Conservation (phyloP, 2,113 vertebrate genomes). For the Meriones unguiculatus region DNA sequence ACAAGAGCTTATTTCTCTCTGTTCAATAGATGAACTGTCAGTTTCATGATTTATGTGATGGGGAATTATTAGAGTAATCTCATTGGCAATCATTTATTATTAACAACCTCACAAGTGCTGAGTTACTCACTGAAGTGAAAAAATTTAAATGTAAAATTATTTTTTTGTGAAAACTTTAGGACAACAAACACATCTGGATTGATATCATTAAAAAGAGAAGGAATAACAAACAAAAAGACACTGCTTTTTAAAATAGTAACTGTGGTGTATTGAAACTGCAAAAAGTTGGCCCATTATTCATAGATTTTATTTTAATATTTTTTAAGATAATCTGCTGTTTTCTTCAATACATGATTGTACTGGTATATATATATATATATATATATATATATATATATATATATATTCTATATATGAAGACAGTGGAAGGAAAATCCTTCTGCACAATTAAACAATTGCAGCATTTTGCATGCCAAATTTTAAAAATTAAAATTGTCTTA, state of each 20-base stretch:
- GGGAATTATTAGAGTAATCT: slow-evolving; percentile 77
- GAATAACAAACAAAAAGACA: background rate
- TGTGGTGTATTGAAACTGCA: slow-evolving; percentile 38
- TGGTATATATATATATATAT: background rate
- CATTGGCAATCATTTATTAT: slow-evolving; percentile 81
- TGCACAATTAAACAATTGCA: slow-evolving; percentile 85
- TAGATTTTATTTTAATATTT: slow-evolving; percentile 71
- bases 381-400: too few relatives aligned
- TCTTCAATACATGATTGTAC: slow-evolving; percentile 66
- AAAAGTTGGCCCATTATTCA: slow-evolving; percentile 32
- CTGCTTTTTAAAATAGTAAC: background rate
- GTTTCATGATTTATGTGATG: slow-evolving; percentile 49
- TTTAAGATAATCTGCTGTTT: slow-evolving; percentile 69
- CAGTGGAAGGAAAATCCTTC: slow-evolving; percentile 85
- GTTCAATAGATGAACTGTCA: slow-evolving; percentile 14
- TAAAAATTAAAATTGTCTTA: slow-evolving; percentile 84
- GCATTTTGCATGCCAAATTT: slow-evolving; percentile 87
- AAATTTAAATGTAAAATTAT: slow-evolving; percentile 79
- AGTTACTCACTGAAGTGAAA: slow-evolving; percentile 80
- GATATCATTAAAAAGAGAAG: background rate
- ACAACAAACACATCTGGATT: slow-evolving; percentile 67
- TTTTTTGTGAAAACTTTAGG: slow-evolving; percentile 67
- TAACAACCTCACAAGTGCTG: slow-evolving; percentile 74
- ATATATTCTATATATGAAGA: slow-evolving; percentile 68
- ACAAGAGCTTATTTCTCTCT: slow-evolving; percentile 59